phyloP scores from a whole-genome alignment of 2,888 invertebrate species.

The Augiades crinisus region DNA sequence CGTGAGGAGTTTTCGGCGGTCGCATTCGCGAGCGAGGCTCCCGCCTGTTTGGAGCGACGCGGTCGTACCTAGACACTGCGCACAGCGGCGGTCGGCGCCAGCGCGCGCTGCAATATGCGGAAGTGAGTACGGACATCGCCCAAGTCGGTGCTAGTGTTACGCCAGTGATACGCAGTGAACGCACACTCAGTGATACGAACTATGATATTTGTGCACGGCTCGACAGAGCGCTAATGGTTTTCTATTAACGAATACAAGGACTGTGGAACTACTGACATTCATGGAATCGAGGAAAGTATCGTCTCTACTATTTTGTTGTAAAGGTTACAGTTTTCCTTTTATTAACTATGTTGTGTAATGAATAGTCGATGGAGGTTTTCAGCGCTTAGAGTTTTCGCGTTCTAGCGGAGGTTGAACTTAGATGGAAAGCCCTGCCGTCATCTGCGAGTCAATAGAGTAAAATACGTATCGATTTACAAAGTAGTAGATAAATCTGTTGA shows the following conservation, averaged over 20 bases:
- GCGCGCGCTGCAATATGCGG: conserved; percentile 74
- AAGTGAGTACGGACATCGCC: conserved; percentile 66
- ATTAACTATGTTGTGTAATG: too few relatives aligned
- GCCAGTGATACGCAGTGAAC: conserved; percentile 67
- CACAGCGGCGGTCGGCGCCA: conserved; percentile 45
- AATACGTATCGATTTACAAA: conserved; percentile 50
- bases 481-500: conserved; percentile 76
- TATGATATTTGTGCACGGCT: conserved; percentile 73
- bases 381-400: not conserved
- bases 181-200: conserved; percentile 69
- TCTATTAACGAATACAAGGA: conserved; percentile 63
- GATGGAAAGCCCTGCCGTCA: conserved; percentile 47
- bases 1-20: conserved; percentile 78
- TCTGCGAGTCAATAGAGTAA: conserved; percentile 52
- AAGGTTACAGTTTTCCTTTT: not conserved
- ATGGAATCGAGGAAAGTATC: conserved; percentile 80
- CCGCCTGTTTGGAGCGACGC: conserved; percentile 66
- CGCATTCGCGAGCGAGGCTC: conserved; percentile 76
- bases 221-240: conserved; percentile 66
- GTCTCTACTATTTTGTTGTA: conserved; percentile 35
- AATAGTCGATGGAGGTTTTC: too few relatives aligned
- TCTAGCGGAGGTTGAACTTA: conserved; percentile 20
- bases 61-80: conserved; percentile 51
- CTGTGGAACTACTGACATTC: conserved; percentile 58
- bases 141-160: conserved; percentile 55